Conservation (phyloP, 2,888 invertebrate genomes). For the Sympetrum striolatum region DNA sequence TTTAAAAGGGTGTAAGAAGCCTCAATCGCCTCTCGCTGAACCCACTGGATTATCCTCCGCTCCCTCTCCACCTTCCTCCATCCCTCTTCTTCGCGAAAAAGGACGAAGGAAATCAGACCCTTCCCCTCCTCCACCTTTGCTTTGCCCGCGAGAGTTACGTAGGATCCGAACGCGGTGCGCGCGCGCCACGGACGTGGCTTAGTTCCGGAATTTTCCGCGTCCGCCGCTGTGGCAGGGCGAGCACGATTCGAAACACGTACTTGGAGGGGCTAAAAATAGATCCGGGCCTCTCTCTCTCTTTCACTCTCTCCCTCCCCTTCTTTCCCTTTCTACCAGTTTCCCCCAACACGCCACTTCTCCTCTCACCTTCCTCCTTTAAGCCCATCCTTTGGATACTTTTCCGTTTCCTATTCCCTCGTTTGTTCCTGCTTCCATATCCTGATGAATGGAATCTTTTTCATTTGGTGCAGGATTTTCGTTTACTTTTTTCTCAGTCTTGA, state of each 20-base stretch:
- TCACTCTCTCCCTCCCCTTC: neutral
- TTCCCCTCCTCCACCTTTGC: neutral
- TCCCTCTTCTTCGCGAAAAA: neutral
- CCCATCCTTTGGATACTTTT: neutral
- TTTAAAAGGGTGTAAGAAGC: neutral
- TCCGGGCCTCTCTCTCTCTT: conserved; percentile 22
- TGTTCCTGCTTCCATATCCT: no score
- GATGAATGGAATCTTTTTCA: no score
- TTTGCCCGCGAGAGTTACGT: neutral
- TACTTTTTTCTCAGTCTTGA: no score
- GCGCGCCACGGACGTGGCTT: conserved; percentile 6
- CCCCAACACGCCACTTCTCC: neutral
- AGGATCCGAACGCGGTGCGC: neutral
- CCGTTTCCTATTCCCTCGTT: neutral
- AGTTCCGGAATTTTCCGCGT: conserved; percentile 40
- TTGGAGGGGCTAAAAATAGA: conserved; percentile 34
- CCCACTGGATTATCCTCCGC: neutral
- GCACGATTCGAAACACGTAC: conserved; percentile 37
- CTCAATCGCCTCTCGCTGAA: neutral
- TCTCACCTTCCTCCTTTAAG: neutral
- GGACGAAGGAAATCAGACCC: neutral
- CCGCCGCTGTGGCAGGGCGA: neutral
- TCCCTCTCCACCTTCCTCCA: neutral
- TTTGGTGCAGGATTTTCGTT: no score
- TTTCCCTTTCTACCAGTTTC: neutral